Evolutionary conservation across 2,888 invertebrate species (phyloP).

Genomic region (Cataglyphis cursor): DNA sequence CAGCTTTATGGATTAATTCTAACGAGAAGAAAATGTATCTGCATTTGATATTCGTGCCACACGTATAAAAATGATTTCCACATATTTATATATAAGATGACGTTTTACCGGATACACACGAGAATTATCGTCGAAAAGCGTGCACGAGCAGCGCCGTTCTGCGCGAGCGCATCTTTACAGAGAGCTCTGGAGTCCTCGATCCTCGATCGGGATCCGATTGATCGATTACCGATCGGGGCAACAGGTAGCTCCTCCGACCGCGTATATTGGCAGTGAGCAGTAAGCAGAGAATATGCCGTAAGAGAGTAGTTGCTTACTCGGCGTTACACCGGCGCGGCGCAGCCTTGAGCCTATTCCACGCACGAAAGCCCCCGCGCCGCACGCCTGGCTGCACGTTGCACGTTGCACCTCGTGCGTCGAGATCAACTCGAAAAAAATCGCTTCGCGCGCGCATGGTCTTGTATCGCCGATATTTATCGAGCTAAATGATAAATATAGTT

Average conservation of each 20-base stretch:
- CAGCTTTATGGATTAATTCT: neutral
- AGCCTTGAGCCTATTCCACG: constrained; percentile 87
- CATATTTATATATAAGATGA: neutral
- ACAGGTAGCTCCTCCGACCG: constrained; percentile 67
- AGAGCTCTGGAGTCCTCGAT: constrained; percentile 59
- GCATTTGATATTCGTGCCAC: neutral
- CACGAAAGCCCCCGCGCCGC: constrained; percentile 86
- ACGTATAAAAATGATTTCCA: neutral
- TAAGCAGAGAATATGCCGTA: constrained; percentile 67
- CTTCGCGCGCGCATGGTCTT: constrained; percentile 45
- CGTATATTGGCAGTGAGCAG: constrained; percentile 64
- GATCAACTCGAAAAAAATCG: constrained; percentile 68
- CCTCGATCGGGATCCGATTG: constrained; percentile 61
- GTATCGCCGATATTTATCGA: constrained; percentile 58
- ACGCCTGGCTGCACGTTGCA: constrained; percentile 85
- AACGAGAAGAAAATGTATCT: neutral
- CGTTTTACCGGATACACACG: constrained; percentile 16
- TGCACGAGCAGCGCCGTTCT: constrained; percentile 55
- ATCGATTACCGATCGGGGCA: constrained; percentile 70
- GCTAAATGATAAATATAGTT: constrained; percentile 63
- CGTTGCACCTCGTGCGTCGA: constrained; percentile 71
- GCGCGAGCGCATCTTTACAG: constrained; percentile 63
- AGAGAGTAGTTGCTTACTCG: constrained; percentile 72
- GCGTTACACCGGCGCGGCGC: constrained; percentile 83
- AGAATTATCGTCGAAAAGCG: constrained; percentile 5